A percentile compares a stretch with the other conserved stretches of the same genome.
Evolutionary conservation across 2,888 invertebrate genomes (phyloP).

Genomic region (Drosophila testacea): DNA sequence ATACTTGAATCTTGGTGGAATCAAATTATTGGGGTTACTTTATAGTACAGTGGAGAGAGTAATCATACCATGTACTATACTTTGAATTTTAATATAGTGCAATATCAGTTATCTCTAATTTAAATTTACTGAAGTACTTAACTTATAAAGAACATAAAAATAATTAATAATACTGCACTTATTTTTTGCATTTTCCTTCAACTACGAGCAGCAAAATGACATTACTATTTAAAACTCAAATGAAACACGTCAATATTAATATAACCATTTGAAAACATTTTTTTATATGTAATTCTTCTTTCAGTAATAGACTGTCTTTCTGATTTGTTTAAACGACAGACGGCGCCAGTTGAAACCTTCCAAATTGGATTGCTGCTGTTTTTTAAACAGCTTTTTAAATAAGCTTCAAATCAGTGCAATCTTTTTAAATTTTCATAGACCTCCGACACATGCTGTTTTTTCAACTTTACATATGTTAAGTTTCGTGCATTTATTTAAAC

Average conservation of each 20-base stretch:
- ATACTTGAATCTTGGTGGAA: constrained; percentile 1
- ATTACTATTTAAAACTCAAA: too few species aligned
- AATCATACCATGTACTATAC: too few species aligned
- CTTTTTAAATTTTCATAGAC: constrained; percentile 27
- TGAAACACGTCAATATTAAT: too few species aligned
- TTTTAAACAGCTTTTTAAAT: constrained; percentile 21
- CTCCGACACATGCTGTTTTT: constrained; percentile 49
- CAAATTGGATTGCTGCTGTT: constrained; percentile 24
- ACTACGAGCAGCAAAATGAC: too few species aligned
- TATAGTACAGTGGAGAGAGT: neutral
- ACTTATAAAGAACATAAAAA: too few species aligned
- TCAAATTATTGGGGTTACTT: neutral
- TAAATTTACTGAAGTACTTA: too few species aligned
- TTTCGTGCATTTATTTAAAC: constrained; percentile 42
- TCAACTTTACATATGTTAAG: constrained; percentile 38
- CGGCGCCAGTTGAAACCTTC: constrained; percentile 23
- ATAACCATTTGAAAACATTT: neutral
- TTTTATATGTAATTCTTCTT: neutral
- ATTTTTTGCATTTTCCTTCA: too few species aligned
- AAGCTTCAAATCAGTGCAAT: constrained; percentile 34
- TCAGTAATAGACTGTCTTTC: neutral
- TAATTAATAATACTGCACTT: too few species aligned
- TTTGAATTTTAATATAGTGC: too few species aligned
- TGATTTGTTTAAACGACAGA: constrained; percentile 4
- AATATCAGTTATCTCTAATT: too few species aligned